phyloP scores from a whole-genome alignment of 2,888 invertebrate species.

The Tiliacea citrago region DNA sequence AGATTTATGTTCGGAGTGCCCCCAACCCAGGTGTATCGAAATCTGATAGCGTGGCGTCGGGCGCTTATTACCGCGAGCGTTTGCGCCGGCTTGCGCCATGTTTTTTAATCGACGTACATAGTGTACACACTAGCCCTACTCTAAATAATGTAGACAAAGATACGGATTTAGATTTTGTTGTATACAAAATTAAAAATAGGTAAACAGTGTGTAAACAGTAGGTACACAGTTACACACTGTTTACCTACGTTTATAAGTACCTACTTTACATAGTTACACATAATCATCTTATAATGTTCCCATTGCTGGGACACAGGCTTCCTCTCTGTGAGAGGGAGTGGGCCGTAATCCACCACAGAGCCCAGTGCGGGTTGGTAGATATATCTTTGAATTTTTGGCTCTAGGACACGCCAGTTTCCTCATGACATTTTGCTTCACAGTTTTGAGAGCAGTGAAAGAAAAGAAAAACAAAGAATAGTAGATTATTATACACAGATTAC shows the following conservation, averaged over 20 bases:
- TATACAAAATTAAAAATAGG: not conserved
- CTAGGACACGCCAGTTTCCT: not conserved
- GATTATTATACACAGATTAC: too few species aligned
- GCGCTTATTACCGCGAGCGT: not conserved
- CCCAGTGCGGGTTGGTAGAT: not conserved
- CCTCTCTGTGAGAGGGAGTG: not conserved
- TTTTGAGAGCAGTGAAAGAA: not conserved
- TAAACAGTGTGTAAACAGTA: not conserved
- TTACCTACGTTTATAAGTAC: not conserved
- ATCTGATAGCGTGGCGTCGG: not conserved
- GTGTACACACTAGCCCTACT: not conserved
- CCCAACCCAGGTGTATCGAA: not conserved
- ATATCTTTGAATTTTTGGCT: not conserved
- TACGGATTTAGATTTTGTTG: not conserved
- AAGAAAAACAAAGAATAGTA: too few species aligned
- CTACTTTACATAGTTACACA: not conserved
- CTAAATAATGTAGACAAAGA: not conserved
- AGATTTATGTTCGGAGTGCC: too few species aligned
- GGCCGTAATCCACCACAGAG: not conserved
- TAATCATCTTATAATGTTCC: not conserved
- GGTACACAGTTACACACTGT: too few species aligned
- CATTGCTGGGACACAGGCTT: not conserved
- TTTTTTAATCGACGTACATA: conserved; percentile 23
- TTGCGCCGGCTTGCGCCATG: conserved; percentile 30
- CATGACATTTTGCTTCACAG: not conserved